Percentiles rank a stretch among this genome's conserved stretches.
phyloP scores from a whole-genome alignment of 2,888 invertebrate genomes.

The Dicyrtomina minuta region DNA sequence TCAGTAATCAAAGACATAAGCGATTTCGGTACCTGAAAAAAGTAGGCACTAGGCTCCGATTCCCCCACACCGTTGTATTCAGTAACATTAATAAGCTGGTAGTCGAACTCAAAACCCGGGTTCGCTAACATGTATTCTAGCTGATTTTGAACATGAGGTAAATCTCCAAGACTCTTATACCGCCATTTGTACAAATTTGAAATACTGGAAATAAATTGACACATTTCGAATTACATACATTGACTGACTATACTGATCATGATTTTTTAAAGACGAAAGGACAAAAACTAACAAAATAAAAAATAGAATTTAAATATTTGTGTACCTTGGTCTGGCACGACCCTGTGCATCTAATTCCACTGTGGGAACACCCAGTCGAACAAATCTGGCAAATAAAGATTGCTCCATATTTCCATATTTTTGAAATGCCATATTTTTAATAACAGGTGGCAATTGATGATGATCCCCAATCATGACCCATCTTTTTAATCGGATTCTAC shows the following conservation, averaged over 20 bases:
- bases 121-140: conserved; percentile 88
- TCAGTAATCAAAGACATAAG: not conserved
- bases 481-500: conserved; percentile 89
- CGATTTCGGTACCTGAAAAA: conserved; percentile 76
- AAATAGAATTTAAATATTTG: conserved; percentile 1
- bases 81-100: conserved; percentile 93
- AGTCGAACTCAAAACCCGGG: conserved; percentile 88
- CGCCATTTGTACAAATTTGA: conserved; percentile 95
- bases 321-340: conserved; percentile 78
- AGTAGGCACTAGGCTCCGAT: conserved; percentile 96
- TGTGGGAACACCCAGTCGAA: conserved; percentile 93
- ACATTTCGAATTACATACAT: too few relatives aligned
- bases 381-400: conserved; percentile 93
- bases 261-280: too few relatives aligned
- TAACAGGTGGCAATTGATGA: conserved; percentile 97
- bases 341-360: conserved; percentile 98
- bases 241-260: too few relatives aligned
- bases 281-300: too few relatives aligned
- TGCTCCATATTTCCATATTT: conserved; percentile 99
- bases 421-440: conserved; percentile 99
- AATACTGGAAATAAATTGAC: conserved; percentile 64
- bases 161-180: conserved; percentile 91
- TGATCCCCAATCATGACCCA: conserved; percentile 99
- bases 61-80: conserved; percentile 97
- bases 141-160: conserved; percentile 80